These are phyloP conservation scores for Thalassarche chlororhynchos DNA, from an alignment of 2,113 vertebrate species.

Conservation along the genomic window DNA sequence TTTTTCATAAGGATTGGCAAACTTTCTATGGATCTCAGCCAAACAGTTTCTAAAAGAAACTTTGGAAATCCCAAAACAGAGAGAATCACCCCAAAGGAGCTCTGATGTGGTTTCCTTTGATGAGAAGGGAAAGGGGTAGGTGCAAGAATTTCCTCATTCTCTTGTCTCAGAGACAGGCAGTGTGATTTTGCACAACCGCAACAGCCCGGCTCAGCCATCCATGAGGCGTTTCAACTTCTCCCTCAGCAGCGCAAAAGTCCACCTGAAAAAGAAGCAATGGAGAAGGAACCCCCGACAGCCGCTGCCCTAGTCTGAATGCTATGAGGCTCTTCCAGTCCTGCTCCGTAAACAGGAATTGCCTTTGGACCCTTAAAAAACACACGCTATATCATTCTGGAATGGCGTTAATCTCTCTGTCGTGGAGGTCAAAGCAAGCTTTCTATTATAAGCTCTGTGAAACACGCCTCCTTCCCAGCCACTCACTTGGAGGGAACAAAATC, in stretches of 20 bases:
- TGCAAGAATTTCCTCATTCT: not conserved
- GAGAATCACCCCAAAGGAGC: not conserved
- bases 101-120: not conserved
- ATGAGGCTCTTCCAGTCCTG: not conserved
- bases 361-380: not conserved
- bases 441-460: conserved; percentile 47
- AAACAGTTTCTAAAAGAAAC: not conserved
- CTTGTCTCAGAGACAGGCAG: not conserved
- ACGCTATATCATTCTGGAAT: conserved; percentile 1
- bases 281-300: not conserved
- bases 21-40: not conserved
- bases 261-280: not conserved
- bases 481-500: conserved; percentile 6
- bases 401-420: not conserved
- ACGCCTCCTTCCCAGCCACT: conserved; percentile 34
- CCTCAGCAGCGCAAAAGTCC: not conserved
- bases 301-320: not conserved
- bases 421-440: conserved; percentile 33
- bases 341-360: conserved; percentile 43
- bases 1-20: not conserved
- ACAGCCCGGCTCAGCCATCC: not conserved
- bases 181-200: not conserved
- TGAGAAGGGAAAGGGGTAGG: not conserved
- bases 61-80: not conserved
- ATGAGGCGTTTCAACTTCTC: not conserved